Evolutionary conservation across 2,888 invertebrate species (phyloP).

Genomic region (Drosophila mettleri): DNA sequence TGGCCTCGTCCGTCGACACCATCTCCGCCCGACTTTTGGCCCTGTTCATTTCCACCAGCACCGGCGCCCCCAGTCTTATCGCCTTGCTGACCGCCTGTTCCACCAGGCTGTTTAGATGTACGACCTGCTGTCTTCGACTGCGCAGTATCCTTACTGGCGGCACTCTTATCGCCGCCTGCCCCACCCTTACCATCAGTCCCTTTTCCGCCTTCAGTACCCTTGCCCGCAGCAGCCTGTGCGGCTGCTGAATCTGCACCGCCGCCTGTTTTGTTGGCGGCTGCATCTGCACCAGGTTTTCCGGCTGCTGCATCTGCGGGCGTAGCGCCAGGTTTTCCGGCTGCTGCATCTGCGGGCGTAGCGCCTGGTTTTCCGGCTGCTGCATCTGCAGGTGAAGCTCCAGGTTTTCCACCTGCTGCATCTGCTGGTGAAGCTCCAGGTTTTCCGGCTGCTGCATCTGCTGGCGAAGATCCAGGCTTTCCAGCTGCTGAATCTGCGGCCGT

Average conservation of each 20-base stretch:
- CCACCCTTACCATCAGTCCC: neutral
- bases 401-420: neutral
- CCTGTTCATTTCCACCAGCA: neutral
- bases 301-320: neutral
- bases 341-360: neutral
- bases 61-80: neutral
- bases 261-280: constrained; percentile 5
- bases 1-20: neutral
- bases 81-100: neutral
- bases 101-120: neutral
- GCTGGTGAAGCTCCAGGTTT: constrained; percentile 3
- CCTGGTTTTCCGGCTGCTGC: neutral
- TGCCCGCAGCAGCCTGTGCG: no score
- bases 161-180: neutral
- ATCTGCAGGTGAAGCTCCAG: neutral
- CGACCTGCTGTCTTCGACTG: neutral
- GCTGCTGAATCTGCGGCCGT: neutral
- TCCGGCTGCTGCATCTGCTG: constrained; percentile 3
- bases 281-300: constrained; percentile 7
- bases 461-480: neutral
- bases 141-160: neutral
- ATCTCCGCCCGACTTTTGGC: neutral
- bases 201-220: neutral
- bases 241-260: constrained; percentile 1
- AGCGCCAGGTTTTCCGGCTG: neutral